phyloP scores from a whole-genome alignment of 2,113 vertebrate species.

The Bos taurus region ARS-UCD2.0 NC_037354.1:10718501-10719000 shows the following conservation, averaged over 20 bases:
- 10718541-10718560: not conserved
- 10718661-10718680: not conserved
- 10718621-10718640: not conserved
- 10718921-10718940: not conserved
- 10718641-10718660: not conserved
- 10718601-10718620: not conserved
- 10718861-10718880: not conserved
- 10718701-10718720: not conserved
- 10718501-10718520: not conserved
- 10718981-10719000: not conserved
- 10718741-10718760: not conserved
- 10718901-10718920: not conserved
- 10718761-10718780: not conserved
- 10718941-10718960: not conserved
- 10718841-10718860: not conserved
- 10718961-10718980: not conserved
- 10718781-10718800: not conserved
- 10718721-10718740: not conserved
- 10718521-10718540: not conserved
- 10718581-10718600: not conserved
- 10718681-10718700: not conserved
- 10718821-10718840: not conserved
- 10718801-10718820: not conserved
- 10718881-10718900: not conserved
- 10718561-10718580: not conserved